Percentiles rank a stretch among this genome's conserved stretches.
Evolutionary conservation across 2,888 invertebrate genomes (phyloP).

Genomic region (Gymnosoma rotundatum): DNA sequence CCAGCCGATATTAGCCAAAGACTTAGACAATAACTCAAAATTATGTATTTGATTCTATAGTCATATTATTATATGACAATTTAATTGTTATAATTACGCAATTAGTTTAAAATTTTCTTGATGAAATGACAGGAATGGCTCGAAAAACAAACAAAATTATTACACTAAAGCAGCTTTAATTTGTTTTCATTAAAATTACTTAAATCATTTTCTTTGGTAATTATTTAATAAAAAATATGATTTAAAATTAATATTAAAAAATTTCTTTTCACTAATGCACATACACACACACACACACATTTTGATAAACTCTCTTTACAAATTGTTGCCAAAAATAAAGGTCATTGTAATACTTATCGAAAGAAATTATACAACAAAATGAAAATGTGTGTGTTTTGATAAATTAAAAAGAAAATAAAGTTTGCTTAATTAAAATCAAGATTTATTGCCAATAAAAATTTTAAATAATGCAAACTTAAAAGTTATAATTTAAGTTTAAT

Average conservation of each 20-base stretch:
- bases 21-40: conserved; percentile 28
- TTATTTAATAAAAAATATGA: background rate
- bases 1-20: background rate
- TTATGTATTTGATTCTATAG: conserved; percentile 47
- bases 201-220: background rate
- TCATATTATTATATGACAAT: conserved; percentile 65
- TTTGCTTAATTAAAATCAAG: conserved; percentile 10
- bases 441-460: conserved; percentile 43
- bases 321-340: conserved; percentile 26
- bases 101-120: conserved; percentile 51
- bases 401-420: conserved; percentile 3
- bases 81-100: conserved; percentile 70
- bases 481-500: conserved; percentile 22
- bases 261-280: background rate
- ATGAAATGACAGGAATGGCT: conserved; percentile 50
- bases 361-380: conserved; percentile 18
- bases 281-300: background rate
- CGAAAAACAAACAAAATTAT: no score
- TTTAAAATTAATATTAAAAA: background rate
- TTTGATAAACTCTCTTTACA: background rate
- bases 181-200: background rate
- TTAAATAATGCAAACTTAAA: conserved; percentile 23
- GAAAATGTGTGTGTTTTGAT: conserved; percentile 31
- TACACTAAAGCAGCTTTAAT: no score
- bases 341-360: conserved; percentile 35